Evolutionary conservation across 2,888 invertebrate species (phyloP), one percentile per base, ranked within the genome.

Genomic region (Polymixis lichenea): DNA sequence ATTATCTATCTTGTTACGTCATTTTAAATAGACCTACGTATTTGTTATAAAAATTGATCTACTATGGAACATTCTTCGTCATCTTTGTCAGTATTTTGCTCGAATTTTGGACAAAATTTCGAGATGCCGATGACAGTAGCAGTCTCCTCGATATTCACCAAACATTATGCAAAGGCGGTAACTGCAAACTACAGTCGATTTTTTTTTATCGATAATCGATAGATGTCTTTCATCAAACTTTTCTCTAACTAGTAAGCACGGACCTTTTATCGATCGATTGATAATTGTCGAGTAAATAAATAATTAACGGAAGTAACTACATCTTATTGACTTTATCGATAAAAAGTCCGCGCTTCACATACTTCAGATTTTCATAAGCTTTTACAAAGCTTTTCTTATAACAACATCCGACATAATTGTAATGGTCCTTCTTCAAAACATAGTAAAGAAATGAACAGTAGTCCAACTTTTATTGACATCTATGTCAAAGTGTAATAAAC

Each of bases 211-310:
- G 64, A 79, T 71, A 74, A 43, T 73, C 76, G 68, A 83, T 76
- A 71, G n/a, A 32, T 81, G 69, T 70, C 19, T 64, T 78, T 76
- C 43, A 82, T 82, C 82, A 77, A 82, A 60, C n/a, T 60, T 60
- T 67, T 72, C n/a, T 78, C 61, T 70, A 70, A 66, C 51, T 49
- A 72, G 46, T 28, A 65, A 77, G 74, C 77, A 69, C 75, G 75
- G 82, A 82, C 83, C 28, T 81, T 85, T 86, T 86, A 85, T 75
- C 86, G 83, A 79, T 85, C 75, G 86, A 76, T 85, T 77, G 75
- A 82, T 49, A 80, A 82, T 76, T 78, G 71, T 79, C 76, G 64
- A 72, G 75, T 70, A 77, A 87, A 87, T 87, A 87, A 87, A 87
- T 87, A 85, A 80, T 75, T 80, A 80, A 76, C 77, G 78, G 64